Percentiles rank a stretch among this genome's conserved stretches.
These are phyloP conservation scores for Megaceryle torquata DNA, from an alignment of 2,113 vertebrate genomes.

Conservation along the genomic window DNA sequence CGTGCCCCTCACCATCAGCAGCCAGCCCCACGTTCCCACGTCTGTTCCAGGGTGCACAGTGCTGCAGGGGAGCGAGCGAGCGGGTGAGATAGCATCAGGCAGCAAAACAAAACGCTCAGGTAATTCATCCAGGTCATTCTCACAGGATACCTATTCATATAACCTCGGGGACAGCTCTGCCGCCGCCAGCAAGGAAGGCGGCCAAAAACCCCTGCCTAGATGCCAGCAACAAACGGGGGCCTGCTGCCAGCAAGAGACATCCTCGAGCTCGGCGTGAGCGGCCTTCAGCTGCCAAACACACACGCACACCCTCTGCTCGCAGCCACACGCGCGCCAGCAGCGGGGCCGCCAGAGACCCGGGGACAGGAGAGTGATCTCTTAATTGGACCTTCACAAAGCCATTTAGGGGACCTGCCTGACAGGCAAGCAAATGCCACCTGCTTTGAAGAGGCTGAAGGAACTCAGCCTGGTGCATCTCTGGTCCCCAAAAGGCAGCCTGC, in stretches of 20 bases:
- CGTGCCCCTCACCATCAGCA: fast-evolving
- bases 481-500: background rate
- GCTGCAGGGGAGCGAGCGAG: background rate
- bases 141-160: background rate
- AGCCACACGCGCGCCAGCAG: background rate
- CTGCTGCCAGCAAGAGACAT: constrained; percentile 20
- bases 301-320: constrained; percentile 2
- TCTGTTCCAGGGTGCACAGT: background rate
- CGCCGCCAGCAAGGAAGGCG: constrained; percentile 28
- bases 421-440: background rate
- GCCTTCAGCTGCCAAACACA: constrained; percentile 35
- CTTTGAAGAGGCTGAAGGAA: background rate
- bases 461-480: background rate
- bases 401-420: background rate
- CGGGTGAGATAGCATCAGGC: background rate
- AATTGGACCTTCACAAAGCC: background rate
- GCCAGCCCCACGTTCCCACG: background rate
- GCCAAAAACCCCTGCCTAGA: constrained; percentile 50
- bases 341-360: background rate
- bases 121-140: background rate
- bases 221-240: constrained; percentile 31
- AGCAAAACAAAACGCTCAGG: background rate
- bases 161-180: background rate
- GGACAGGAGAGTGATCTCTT: constrained; percentile 29
- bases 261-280: background rate